Base-by-base conservation (phyloP, 1,140 invertebrate genomes). In the Plodia interpunctella region DNA sequence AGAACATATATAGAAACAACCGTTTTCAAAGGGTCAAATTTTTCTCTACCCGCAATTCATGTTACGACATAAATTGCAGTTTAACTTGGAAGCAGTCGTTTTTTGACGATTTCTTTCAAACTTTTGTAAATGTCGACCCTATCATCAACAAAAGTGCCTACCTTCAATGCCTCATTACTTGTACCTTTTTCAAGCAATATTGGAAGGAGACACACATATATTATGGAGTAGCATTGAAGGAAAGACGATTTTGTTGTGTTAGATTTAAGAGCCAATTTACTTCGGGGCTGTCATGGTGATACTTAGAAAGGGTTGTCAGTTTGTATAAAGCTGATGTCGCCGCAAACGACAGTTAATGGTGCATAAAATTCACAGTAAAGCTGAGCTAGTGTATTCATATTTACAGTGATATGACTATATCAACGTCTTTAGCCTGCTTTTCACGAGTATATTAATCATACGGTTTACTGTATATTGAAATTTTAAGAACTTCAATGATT, bases 311-410 rank as follows among this genome's bases (percentile, higher is more conserved):
- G 75, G 72, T 79, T 80, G 72, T 78, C 76, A 81, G 66, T 74
- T 74, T 71, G 63, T 80, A 72, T 76, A 79, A 74, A 76, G 70
- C 72, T 79, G 72, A 75, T 71, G 69, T 76, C 63, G 66, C 69
- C 72, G 66, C 69, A 76, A 83, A 76, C 65, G 74, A 76, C 72
- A 80, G 68, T 76, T 78, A 80, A 82, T 81, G 77, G 74, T 70
- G 74, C 73, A 76, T 82, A 74, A 82, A 80, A 82, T 82, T 78
- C 73, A 61, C 63, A 72, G 68, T 72, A 74, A 75, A 62, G 61
- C 65, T 57, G 60, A 60, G 59, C 61, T 60, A 66, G 62, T 64
- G 61, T 63, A 69, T 70, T 70, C 57, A 67, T 69, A 65, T 70
- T 72, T 66, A 64, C 57, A 56, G 53, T 62, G 58, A 50, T 61